A percentile compares a stretch with the other conserved stretches of the same genome.
phyloP scores from a whole-genome alignment of 2,797 vertebrate species.

The Eulemur mongoz region DNA sequence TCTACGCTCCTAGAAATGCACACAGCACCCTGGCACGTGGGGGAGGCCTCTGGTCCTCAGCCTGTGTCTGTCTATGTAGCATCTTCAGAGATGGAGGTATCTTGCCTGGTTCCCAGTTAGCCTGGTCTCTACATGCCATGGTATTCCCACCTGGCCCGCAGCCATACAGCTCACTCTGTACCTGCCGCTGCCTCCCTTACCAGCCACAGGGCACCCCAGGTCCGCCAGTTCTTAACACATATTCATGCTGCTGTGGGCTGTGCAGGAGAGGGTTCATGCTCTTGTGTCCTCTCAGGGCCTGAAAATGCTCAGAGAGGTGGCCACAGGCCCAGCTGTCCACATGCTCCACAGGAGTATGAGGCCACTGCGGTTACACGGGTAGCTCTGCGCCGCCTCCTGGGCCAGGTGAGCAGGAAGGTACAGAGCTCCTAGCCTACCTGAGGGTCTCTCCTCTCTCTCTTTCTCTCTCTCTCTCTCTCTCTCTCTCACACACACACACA shows the following conservation, averaged over 20 bases:
- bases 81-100: neutral
- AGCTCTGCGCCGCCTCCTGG: neutral
- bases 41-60: neutral
- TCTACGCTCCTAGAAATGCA: neutral
- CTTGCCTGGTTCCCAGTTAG: neutral
- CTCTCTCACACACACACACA: rapidly evolving
- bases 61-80: neutral
- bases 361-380: rapidly evolving
- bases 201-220: neutral
- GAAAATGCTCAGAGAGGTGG: neutral
- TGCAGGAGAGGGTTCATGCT: neutral
- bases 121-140: neutral
- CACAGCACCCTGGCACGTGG: neutral
- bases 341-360: rapidly evolving
- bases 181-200: neutral
- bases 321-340: neutral
- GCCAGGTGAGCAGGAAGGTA: neutral
- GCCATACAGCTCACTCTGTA: neutral
- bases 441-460: neutral
- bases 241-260: neutral
- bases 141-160: neutral
- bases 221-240: neutral
- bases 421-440: neutral
- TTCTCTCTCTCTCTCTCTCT: neutral
- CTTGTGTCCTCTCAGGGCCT: neutral